Evolutionary conservation across 2,888 invertebrate species (phyloP), one percentile per base, ranked within the genome.

Genomic region (Tiliacea aurago): DNA sequence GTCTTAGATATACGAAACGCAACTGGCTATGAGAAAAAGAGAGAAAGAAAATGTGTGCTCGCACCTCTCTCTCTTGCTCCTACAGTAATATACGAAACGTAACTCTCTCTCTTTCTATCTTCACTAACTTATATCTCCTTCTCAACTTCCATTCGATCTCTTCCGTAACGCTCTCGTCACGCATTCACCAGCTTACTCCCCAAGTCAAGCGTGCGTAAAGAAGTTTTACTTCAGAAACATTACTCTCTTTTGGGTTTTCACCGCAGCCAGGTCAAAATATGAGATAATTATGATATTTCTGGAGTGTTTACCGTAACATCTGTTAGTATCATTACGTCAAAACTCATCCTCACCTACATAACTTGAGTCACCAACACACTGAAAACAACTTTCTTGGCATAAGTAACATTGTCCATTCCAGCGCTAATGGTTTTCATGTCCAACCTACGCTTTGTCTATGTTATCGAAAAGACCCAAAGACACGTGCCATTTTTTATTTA

Each of bases 311-410:
- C 28, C 6, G 37, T 20, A 10, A 28, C 15, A 47, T 72, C 3
- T n/a, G 41, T 49, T 43, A 11, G 15, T 23, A 28, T 23, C 4
- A 76, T 28, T 10, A 56, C 4, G 15, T 66, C 56, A 23, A 41
- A 47, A 49, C 7, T 18, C 0, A 43, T 56, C 33, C 11, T 56
- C 33, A 20, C 3, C 18, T n/a, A 13, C 18, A 75, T 28, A 20
- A 15, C 33, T 59, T 61, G 37, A 53, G 37, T 73, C 51, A 63
- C 47, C 0, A 47, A 41, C 13, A 18, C 10, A 20, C n/a, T 33
- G 20, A 20, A 75, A 58, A 61, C 33, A 41, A 7, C n/a, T n/a
- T 59, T 70, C 51, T 78, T 71, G 76, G 63, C 63, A 58, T 23
- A 64, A 33, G 37, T 23, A 18, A 28, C 18, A 47, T 56, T 37